phyloP scores from a whole-genome alignment of 2,113 vertebrate genomes.

The Neotragus pygmaeus region DNA sequence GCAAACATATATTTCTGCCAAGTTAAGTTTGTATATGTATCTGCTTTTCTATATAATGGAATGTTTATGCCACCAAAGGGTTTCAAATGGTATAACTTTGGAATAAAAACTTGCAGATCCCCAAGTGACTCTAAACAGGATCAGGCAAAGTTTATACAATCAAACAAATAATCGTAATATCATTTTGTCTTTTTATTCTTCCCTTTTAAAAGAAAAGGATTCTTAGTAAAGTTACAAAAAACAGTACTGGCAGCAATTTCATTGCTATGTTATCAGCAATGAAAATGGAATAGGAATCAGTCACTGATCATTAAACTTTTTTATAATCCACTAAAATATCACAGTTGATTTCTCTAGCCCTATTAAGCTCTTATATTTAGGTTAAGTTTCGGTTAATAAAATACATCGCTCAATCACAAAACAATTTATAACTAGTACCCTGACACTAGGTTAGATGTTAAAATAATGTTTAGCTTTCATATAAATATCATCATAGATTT shows the following conservation, averaged over 20 bases:
- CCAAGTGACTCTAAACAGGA: constrained; percentile 39
- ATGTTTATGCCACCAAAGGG: constrained; percentile 14
- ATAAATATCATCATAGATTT: background rate
- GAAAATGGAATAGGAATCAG: constrained; percentile 12
- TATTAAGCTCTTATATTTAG: constrained; percentile 43
- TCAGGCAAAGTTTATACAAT: constrained; percentile 23
- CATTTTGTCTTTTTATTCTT: constrained; percentile 15
- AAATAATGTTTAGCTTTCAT: background rate
- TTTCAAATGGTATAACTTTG: constrained; percentile 40
- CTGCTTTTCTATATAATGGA: constrained; percentile 52
- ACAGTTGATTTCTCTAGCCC: constrained; percentile 15
- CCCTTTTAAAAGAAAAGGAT: background rate
- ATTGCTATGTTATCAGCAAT: constrained; percentile 11
- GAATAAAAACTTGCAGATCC: constrained; percentile 37
- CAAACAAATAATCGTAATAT: constrained; percentile 18
- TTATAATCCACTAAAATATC: constrained; percentile 40
- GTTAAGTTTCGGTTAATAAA: constrained; percentile 53
- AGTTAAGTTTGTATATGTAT: constrained; percentile 23
- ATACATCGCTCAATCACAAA: constrained; percentile 5
- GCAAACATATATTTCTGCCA: constrained; percentile 58
- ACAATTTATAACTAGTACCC: background rate
- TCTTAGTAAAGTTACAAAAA: constrained; percentile 37
- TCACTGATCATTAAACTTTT: constrained; percentile 55
- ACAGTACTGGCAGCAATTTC: constrained; percentile 30
- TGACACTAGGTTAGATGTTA: background rate